Conservation (phyloP, 2,888 invertebrate species). For the Drosophila picticornis region DNA sequence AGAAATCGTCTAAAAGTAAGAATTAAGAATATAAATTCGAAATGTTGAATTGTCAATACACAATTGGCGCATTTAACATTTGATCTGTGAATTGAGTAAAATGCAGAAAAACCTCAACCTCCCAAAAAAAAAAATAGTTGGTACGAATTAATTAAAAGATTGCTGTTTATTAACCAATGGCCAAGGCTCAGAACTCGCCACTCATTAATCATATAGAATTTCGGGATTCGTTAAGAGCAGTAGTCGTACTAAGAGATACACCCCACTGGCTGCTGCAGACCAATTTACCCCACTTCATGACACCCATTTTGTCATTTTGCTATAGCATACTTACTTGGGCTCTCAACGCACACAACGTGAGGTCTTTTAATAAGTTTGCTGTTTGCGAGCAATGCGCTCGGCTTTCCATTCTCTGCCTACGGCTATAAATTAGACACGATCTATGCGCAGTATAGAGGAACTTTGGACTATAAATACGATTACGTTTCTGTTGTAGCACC, state of each 20-base stretch:
- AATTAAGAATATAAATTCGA: background rate
- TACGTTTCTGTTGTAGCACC: background rate
- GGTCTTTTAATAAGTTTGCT: slow-evolving; percentile 37
- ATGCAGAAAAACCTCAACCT: background rate
- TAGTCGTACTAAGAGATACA: background rate
- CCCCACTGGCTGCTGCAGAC: background rate
- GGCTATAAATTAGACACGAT: slow-evolving; percentile 62
- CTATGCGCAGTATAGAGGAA: slow-evolving; percentile 40
- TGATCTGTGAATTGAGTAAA: background rate
- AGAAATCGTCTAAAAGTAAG: background rate
- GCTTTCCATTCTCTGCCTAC: slow-evolving; percentile 14
- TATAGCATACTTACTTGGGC: slow-evolving; percentile 61
- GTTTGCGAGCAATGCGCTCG: slow-evolving; percentile 15
- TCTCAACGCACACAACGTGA: slow-evolving; percentile 23
- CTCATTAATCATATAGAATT: background rate
- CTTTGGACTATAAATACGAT: slow-evolving; percentile 12
- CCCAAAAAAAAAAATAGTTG: background rate
- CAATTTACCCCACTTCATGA: background rate
- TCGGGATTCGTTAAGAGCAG: background rate
- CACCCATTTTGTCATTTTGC: slow-evolving; percentile 33
- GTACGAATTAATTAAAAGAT: background rate
- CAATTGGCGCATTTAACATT: background rate
- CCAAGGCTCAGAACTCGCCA: background rate
- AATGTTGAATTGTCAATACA: too few species aligned
- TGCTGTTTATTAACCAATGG: background rate